A percentile compares a stretch with the other conserved stretches of the same genome.
Evolutionary conservation across 2,888 invertebrate genomes (phyloP).

Genomic region (Chalcis sispes): DNA sequence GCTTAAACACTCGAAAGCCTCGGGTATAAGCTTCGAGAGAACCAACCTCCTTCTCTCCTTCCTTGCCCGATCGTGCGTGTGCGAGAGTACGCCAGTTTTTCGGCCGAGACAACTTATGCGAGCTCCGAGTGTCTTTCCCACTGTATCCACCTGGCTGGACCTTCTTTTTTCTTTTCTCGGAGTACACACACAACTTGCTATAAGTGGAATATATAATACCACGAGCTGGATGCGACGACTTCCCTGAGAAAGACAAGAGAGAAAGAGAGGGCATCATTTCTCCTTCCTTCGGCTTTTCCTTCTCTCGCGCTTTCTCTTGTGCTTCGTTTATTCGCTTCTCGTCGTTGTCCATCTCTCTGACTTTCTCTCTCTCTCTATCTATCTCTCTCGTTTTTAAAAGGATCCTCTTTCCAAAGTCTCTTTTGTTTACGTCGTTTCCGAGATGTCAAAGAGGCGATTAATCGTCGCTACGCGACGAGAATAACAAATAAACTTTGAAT

Average conservation of each 20-base stretch:
- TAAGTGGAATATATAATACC: conserved; percentile 23
- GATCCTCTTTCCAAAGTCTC: too few species aligned
- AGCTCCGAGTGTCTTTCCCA: conserved; percentile 25
- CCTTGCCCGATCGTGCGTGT: neutral
- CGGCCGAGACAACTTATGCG: conserved; percentile 1
- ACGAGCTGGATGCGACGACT: too few species aligned
- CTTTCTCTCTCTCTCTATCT: neutral
- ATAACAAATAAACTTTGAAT: conserved; percentile 47
- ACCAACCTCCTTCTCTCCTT: neutral
- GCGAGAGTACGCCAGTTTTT: neutral
- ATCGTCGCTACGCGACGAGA: conserved; percentile 48
- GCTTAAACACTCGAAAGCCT: conserved; percentile 72
- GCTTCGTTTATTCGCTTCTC: neutral
- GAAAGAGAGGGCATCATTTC: conserved; percentile 1
- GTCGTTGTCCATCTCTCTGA: too few species aligned
- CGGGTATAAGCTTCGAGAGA: conserved; percentile 50
- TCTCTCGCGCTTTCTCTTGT: neutral
- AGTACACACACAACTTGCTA: too few species aligned
- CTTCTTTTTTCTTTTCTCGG: conserved; percentile 2
- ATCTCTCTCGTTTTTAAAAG: neutral
- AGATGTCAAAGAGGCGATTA: conserved; percentile 52
- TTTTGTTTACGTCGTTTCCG: conserved; percentile 37
- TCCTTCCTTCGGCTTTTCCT: conserved; percentile 9
- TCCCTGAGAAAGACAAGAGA: conserved; percentile 42
- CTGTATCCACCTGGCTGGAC: conserved; percentile 38